Evolutionary conservation across 2,797 vertebrate species (phyloP), one percentile per base, ranked within the genome.

Genomic region (Coccyzus lansbergi): DNA sequence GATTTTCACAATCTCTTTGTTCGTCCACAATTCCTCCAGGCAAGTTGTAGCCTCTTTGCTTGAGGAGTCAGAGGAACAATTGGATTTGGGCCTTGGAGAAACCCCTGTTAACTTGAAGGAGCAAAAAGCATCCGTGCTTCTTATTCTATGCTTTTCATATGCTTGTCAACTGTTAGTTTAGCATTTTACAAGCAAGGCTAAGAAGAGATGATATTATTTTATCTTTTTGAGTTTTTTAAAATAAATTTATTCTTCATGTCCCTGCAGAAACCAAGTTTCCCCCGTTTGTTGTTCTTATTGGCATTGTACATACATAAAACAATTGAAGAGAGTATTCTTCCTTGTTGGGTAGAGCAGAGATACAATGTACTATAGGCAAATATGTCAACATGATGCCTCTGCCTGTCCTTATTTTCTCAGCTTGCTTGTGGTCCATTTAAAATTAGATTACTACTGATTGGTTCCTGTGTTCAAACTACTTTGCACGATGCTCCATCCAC

Each of bases 391-490:
- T 33, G 64, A 78, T 83, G 69, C 68, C 64, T 74, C 75, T 88
- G 85, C 88, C 84, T 91, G 76, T 91, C 78, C 94, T 93, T 75
- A 89, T 92, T 83, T 95, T 87, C 59, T 81, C 77, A 62, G 67
- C 80, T 82, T 65, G 36, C 82, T 91, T 92, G 58, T 91, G 81
- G 90, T 85, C 93, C 81, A 56, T 94, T 97, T 96, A 93, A 88
- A 96, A 95, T 95, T 65, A 90, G 69, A 90, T 97, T 86, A 77
- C 9, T 1, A 83, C 83, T 84, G 88, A 95, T 93, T 84, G 86
- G 91, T 86, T 83, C 82, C 60, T 85, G 83, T 90, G 74, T 92
- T 92, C 88, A 86, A 92, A 96, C 71, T 83, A 59, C 81, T 92
- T 92, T 70, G 80, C 84, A 40, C 53, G 5, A 58, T 1, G 8